These are phyloP conservation scores for Nebria brevicollis DNA, from an alignment of 2,888 invertebrate species.

Conservation along the genomic window DNA sequence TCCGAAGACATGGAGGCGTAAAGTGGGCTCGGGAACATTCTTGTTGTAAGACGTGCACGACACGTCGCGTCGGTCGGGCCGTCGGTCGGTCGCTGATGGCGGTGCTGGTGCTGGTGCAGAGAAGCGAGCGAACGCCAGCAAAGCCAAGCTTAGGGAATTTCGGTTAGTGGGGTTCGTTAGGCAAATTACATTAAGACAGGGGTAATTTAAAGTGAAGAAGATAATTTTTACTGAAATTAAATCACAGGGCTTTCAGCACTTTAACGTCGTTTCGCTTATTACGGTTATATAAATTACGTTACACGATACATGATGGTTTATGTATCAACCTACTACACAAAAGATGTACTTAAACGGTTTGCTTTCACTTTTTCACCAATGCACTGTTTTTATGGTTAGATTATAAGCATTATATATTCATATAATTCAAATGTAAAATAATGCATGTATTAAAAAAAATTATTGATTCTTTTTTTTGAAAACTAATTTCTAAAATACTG, in stretches of 20 bases:
- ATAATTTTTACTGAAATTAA: slow-evolving; percentile 57
- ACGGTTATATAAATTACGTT: slow-evolving; percentile 32
- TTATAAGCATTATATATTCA: background rate
- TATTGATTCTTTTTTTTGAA: too few species aligned
- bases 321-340: slow-evolving; percentile 3
- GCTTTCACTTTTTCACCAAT: background rate
- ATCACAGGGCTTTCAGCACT: slow-evolving; percentile 50
- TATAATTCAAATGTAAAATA: too few species aligned
- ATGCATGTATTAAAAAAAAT: too few species aligned
- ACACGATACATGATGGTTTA: background rate
- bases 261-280: slow-evolving; percentile 44
- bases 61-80: slow-evolving; percentile 7
- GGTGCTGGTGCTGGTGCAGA: slow-evolving; percentile 9
- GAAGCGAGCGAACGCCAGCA: slow-evolving; percentile 40
- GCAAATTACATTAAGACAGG: slow-evolving; percentile 56
- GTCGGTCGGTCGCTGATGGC: background rate
- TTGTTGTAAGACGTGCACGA: background rate
- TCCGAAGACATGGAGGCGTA: background rate
- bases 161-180: slow-evolving; percentile 56
- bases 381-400: background rate
- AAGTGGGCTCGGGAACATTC: background rate
- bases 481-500: too few species aligned
- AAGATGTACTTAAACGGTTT: background rate
- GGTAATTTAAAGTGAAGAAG: slow-evolving; percentile 54
- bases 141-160: slow-evolving; percentile 54